Evolutionary conservation across 2,113 vertebrate genomes (phyloP).

Genomic region (Cyphomyrus discorhynchus): DNA sequence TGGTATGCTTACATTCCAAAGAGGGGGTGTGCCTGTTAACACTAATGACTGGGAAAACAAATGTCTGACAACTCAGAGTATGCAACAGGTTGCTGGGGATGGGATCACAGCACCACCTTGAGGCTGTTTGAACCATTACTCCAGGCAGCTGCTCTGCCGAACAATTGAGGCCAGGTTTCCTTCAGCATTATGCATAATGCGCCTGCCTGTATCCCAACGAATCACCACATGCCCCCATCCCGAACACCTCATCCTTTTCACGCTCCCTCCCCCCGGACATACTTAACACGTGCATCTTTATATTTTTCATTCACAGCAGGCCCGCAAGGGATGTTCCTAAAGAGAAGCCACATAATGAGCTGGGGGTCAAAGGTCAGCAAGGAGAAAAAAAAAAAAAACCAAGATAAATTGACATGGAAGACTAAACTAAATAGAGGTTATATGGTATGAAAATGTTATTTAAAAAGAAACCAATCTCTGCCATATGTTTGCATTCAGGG

Average conservation of each 20-base stretch:
- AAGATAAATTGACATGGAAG: not conserved
- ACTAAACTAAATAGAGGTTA: not conserved
- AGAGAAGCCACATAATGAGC: not conserved
- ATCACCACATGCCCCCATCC: not conserved
- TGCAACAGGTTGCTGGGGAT: slow-evolving; percentile 40
- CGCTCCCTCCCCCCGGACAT: not conserved
- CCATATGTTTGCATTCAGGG: not conserved
- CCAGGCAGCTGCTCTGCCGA: not conserved
- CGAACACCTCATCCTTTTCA: not conserved
- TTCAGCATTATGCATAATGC: not conserved
- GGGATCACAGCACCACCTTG: slow-evolving; percentile 36
- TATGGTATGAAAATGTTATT: not conserved
- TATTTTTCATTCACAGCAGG: not conserved
- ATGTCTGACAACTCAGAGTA: not conserved
- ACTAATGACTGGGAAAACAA: not conserved
- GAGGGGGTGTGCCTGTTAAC: not conserved
- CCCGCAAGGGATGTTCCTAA: not conserved
- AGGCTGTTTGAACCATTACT: slow-evolving; percentile 16
- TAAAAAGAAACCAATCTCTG: not conserved
- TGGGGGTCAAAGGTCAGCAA: not conserved
- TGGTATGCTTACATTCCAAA: not conserved
- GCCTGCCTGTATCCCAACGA: not conserved
- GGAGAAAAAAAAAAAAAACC: not conserved
- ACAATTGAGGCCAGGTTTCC: not conserved
- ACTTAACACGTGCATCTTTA: not conserved